Percentiles rank a stretch among this genome's conserved stretches.
These are phyloP conservation scores for Scartelaos histophorus DNA, from an alignment of 2,113 vertebrate genomes.

Conservation along the genomic window DNA sequence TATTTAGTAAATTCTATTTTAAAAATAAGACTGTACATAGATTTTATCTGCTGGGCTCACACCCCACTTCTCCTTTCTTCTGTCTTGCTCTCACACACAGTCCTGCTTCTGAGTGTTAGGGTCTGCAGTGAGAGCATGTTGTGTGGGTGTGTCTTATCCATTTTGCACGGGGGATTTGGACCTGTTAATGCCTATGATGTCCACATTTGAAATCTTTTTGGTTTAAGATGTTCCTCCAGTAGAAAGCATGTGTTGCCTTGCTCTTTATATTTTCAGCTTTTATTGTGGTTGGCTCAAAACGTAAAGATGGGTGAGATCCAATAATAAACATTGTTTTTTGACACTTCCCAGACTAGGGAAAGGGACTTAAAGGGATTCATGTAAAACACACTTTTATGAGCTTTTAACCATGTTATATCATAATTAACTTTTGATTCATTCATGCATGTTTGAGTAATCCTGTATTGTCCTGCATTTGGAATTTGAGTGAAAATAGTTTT, in stretches of 20 bases:
- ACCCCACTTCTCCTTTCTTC: slow-evolving; percentile 10
- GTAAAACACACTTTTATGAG: too few species aligned
- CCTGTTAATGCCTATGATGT: slow-evolving; percentile 36
- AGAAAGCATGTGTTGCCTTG: slow-evolving; percentile 28
- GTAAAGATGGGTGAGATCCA: background rate
- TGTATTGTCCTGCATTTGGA: too few species aligned
- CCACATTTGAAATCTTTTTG: slow-evolving; percentile 33
- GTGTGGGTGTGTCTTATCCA: slow-evolving; percentile 56
- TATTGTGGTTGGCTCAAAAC: background rate
- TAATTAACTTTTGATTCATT: too few species aligned
- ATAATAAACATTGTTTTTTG: background rate
- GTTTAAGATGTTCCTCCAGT: slow-evolving; percentile 27
- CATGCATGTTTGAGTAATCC: too few species aligned
- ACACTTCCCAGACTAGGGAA: background rate
- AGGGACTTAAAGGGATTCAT: background rate
- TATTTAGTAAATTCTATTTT: slow-evolving; percentile 5
- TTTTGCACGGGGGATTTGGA: slow-evolving; percentile 54
- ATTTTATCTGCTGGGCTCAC: slow-evolving; percentile 15
- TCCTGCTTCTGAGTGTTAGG: slow-evolving; percentile 36
- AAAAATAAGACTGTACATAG: slow-evolving; percentile 14
- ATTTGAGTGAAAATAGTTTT: too few species aligned
- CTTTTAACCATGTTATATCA: too few species aligned
- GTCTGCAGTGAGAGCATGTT: slow-evolving; percentile 61
- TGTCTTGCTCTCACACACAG: slow-evolving; percentile 17
- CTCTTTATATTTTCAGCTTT: background rate